Evolutionary conservation across 2,888 invertebrate species (phyloP).

Genomic region (Dolomedes plantarius): DNA sequence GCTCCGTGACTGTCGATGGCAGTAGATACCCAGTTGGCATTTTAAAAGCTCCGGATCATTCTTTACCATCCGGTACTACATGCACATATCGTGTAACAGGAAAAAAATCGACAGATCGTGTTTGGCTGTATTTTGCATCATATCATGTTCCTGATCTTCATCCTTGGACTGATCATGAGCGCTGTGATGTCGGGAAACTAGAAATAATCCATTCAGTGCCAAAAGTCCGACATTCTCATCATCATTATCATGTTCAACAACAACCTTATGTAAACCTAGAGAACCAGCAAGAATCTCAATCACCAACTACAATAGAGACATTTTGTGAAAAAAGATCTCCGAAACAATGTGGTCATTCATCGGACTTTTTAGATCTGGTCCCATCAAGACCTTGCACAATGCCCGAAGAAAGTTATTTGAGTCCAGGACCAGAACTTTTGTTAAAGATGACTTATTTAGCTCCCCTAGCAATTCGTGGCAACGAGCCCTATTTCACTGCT

Average conservation of each 20-base stretch:
- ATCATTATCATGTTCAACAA: not conserved
- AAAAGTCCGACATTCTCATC: constrained; percentile 26
- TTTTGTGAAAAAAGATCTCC: constrained; percentile 72
- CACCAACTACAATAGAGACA: constrained; percentile 20
- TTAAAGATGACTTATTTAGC: constrained; percentile 85
- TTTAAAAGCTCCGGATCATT: constrained; percentile 79
- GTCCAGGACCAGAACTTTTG: constrained; percentile 84
- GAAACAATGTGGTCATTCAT: constrained; percentile 73
- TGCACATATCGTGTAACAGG: constrained; percentile 87
- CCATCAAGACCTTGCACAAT: constrained; percentile 73
- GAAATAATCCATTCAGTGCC: constrained; percentile 56
- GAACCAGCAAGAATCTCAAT: not conserved
- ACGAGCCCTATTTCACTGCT: constrained; percentile 82
- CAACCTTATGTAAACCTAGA: not conserved
- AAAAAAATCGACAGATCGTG: constrained; percentile 68
- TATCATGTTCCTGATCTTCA: constrained; percentile 67
- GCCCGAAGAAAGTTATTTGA: constrained; percentile 84
- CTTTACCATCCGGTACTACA: constrained; percentile 87
- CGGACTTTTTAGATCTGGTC: constrained; percentile 72
- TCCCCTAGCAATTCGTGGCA: constrained; percentile 85
- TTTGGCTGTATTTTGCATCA: constrained; percentile 70
- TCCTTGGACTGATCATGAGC: constrained; percentile 65
- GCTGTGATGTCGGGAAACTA: constrained; percentile 68
- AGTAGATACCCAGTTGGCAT: constrained; percentile 47
- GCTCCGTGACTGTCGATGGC: constrained; percentile 72